Evolutionary conservation across 1,140 invertebrate genomes (phyloP), one percentile per base, ranked within the genome.

Genomic region (Ceratina japonica): DNA sequence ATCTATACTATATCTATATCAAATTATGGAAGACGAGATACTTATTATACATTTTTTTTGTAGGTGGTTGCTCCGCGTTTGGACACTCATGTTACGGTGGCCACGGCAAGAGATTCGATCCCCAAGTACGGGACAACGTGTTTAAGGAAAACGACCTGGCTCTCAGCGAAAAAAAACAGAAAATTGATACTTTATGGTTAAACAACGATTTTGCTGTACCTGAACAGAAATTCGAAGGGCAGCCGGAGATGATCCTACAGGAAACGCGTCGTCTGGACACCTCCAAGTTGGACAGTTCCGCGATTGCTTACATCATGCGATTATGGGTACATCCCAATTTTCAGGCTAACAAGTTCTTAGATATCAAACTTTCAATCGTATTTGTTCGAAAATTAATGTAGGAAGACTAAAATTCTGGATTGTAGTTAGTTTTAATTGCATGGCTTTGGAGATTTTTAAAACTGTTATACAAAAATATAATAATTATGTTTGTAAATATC

Each of bases 51-150:
- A 8, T 73, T 27, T 15, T 62, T 66, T 0, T 52, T 1, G 15
- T 87, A 95, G 94, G 94, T 61, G 94, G 94, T 10, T 95, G 95
- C 83, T 93, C 94, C 7, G 92, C 93, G 0, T 95, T 94, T 65
- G 95, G 95, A 0, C 95, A 95, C 80, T 95, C 95, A 0, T 95
- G 95, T 87, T 95, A 93, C 75, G 95, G 95, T 15, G 95, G 94
- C 0, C 94, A 95, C 75, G 95, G 95, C 0, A 95, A 95, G 85
- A 91, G 95, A 75, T 94, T 94, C 1, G 93, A 93, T 27, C 90
- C 91, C 27, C 86, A 88, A 13, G 68, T 81, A 16, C 52, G 37
- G 0, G 86, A 81, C 0, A 73, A 80, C 0, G 78, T 54, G 0
- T 58, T 80, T 0, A 20, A 74, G 13, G 72, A 81, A 0, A 63